Conservation (phyloP, 2,888 invertebrate genomes). For the Liopterus haemorrhoidalis region DNA sequence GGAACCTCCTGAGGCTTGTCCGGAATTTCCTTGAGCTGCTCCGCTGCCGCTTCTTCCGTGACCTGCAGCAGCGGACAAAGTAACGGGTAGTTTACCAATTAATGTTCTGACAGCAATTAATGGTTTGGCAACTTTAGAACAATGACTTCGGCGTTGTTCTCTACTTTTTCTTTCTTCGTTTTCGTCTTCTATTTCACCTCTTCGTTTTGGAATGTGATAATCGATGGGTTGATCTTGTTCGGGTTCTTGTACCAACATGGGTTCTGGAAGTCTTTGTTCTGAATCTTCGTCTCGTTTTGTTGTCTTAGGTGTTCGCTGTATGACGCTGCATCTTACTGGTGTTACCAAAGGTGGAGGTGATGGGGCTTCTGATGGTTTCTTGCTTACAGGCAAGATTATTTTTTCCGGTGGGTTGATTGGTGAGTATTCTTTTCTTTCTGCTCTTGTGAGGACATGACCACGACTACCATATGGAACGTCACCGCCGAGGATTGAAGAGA, state of each 20-base stretch:
- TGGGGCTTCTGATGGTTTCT: conserved; percentile 45
- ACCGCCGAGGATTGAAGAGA: conserved; percentile 74
- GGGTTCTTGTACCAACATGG: conserved; percentile 49
- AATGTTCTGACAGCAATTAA: conserved; percentile 51
- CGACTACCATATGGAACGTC: conserved; percentile 76
- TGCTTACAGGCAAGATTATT: conserved; percentile 54
- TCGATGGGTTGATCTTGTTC: conserved; percentile 85
- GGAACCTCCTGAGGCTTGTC: conserved; percentile 38
- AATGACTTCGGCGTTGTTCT: conserved; percentile 63
- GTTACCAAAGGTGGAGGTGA: conserved; percentile 54
- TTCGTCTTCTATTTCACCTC: conserved; percentile 62
- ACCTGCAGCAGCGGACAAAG: conserved; percentile 70
- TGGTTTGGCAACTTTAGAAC: conserved; percentile 60
- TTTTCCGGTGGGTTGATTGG: conserved; percentile 55
- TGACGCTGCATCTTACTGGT: conserved; percentile 73
- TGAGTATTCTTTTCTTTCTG: conserved; percentile 74
- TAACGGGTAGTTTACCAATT: conserved; percentile 56
- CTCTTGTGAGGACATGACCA: conserved; percentile 71
- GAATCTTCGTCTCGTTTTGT: conserved; percentile 40
- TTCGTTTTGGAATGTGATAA: conserved; percentile 78
- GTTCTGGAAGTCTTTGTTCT: conserved; percentile 37
- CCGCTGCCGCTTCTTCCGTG: conserved; percentile 64
- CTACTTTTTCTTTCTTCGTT: conserved; percentile 62
- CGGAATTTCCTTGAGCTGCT: conserved; percentile 46
- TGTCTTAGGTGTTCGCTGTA: conserved; percentile 67